Evolutionary conservation across 2,888 invertebrate genomes (phyloP).

Genomic region (Pecten maximus): DNA sequence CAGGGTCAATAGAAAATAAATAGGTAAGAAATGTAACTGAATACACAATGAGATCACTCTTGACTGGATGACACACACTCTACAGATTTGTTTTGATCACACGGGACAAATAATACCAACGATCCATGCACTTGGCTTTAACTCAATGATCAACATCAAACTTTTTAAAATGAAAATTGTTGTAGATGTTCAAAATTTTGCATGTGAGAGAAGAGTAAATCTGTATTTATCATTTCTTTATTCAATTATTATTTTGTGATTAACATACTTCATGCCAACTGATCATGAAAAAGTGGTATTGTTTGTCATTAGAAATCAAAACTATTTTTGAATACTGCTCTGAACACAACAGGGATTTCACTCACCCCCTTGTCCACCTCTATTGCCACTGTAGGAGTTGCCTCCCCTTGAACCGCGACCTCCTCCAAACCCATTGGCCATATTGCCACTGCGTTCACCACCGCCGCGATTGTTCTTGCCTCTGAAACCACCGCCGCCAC

Average conservation of each 20-base stretch:
- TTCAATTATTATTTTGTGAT: no score
- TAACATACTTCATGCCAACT: neutral
- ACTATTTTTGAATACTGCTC: neutral
- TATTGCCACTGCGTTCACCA: slow-evolving; percentile 62
- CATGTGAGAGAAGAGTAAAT: neutral
- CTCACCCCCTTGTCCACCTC: slow-evolving; percentile 58
- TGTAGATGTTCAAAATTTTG: no score
- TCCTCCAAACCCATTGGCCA: slow-evolving; percentile 63
- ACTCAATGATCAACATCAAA: neutral
- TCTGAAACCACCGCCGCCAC: slow-evolving; percentile 60
- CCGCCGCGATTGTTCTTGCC: slow-evolving; percentile 63
- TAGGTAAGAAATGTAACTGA: neutral
- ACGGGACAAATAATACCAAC: neutral
- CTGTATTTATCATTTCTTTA: no score
- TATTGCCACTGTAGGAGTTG: slow-evolving; percentile 50
- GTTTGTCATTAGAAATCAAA: neutral
- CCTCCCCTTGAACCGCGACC: slow-evolving; percentile 51
- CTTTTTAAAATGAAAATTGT: neutral
- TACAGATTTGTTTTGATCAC: neutral
- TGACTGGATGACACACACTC: neutral
- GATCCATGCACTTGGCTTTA: neutral
- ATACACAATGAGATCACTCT: neutral
- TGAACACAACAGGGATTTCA: slow-evolving; percentile 47
- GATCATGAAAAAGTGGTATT: neutral
- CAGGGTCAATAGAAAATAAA: neutral